Percentiles rank a stretch among this genome's conserved stretches.
phyloP scores from a whole-genome alignment of 2,797 vertebrate species.

The Pseudotriccus pelzelni region DNA sequence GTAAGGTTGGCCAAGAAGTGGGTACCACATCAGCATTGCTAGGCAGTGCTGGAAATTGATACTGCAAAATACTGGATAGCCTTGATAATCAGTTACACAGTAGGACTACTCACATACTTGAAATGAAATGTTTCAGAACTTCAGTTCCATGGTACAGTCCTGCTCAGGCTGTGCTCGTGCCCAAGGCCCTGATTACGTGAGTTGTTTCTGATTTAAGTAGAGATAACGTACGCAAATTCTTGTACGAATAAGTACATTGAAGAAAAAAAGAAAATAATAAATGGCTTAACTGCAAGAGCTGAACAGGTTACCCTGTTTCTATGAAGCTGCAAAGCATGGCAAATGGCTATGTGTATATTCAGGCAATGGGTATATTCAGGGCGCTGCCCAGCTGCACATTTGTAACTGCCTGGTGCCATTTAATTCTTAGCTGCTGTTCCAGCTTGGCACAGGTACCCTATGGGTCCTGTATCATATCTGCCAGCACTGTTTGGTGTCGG shows the following conservation, averaged over 20 bases:
- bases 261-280: neutral
- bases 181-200: neutral
- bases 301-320: neutral
- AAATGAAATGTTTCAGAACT: neutral
- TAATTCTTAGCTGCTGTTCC: neutral
- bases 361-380: neutral
- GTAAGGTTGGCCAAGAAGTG: neutral
- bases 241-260: neutral
- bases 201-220: neutral
- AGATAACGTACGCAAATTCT: neutral
- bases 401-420: neutral
- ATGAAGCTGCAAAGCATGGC: neutral
- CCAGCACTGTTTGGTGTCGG: accelerated
- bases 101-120: neutral
- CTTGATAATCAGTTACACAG: neutral
- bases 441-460: neutral
- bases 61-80: neutral
- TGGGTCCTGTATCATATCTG: neutral
- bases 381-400: neutral
- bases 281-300: neutral
- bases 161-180: neutral
- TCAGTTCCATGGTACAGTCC: neutral
- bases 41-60: neutral
- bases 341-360: neutral
- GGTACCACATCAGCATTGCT: neutral